Evolutionary conservation across 2,888 invertebrate genomes (phyloP), one percentile per base, ranked within the genome.

Genomic region (Fragum sueziense): DNA sequence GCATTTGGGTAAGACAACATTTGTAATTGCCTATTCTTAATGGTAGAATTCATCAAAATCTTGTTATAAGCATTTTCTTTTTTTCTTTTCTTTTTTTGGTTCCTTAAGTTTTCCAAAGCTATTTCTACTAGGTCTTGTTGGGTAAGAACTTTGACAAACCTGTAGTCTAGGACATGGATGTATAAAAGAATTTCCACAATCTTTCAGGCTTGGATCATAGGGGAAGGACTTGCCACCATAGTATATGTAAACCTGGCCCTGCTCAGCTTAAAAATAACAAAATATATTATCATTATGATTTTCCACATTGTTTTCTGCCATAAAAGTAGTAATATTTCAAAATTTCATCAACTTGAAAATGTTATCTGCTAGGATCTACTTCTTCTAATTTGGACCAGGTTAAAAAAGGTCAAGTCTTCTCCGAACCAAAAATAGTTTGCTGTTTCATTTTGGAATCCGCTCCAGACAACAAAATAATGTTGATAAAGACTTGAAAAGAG

Each of bases 161-260:
- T 80, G 85, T 37, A 82, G 37, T 22, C 80, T 79, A 54, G 89
- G 89, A 70, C 89, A 89, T 2, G 89, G 89, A 17, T 82, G 76
- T 34, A 88, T 65, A 0, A 70, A 14, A 6, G 82, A 65, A 22
- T 80, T 54, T 0, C 79, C 77, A 82, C 88, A 86, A 41, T 82
- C 54, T 27, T 62, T 71, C 37, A 83, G 82, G 9, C 79, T 79
- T n/a, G 82, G 37, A 2, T 86, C 85, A 33, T 27, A 59, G 0
- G 88, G 87, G 61, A 88, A 88, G n/a, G 82, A 29, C 2, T 76
- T 37, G 1, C 87, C 88, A n/a, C 88, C 88, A 34, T 74, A 54
- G 61, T 84, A 89, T 4, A 89, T 74, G 69, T 84, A 87, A 9
- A 87, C 87, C 41, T 71, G 78, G 1, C 89, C 88, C 73, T 88